Evolutionary conservation across 2,797 vertebrate genomes (phyloP), one percentile per base, ranked within the genome.

Genomic region (Enteromius thamalakanensis): DNA sequence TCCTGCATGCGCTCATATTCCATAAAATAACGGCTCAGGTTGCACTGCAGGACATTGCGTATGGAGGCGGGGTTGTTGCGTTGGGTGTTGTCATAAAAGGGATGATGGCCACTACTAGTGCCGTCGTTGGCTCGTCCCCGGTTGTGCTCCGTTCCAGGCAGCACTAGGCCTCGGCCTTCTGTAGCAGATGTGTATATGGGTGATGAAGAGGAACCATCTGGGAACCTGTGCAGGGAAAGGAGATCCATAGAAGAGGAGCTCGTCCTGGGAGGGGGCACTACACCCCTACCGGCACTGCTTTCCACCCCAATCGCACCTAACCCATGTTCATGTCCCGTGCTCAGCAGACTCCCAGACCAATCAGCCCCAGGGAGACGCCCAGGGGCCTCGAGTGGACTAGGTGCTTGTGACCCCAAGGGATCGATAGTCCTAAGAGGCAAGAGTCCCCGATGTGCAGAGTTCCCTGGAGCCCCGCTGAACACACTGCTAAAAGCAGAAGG

Each of bases 401-500:
- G 34, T 82, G 92, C 92, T 87, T 96, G 95, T 87, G 94, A 94
- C 68, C 94, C 92, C 89, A 95, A 93, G 80, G 95, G 93, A 82
- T 94, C 93, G 84, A 94, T 93, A 71, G 95, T 85, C 84, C 84
- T 83, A 81, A 95, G 92, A 86, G 95, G 93, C 0, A 95, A 92
- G 58, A 95, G 91, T 32, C 96, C 91, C 62, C 96, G 92, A 65
- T 96, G 96, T 14, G 97, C 93, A 70, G 96, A 96, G 88, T 96
- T 92, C 87, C 96, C 95, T 70, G 95, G 94, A 26, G 96, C 92
- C 89, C 95, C 96, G 92, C 97, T 97, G 92, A 98, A 97, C 87
- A 99, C 97, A 3, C 97, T 98, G 92, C 97, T 99, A 90, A 99
- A 99, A 93, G 98, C 98, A 12, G 98, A 99, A 76, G 96, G 94